Evolutionary conservation across 2,797 vertebrate species (phyloP).

Genomic region (Sternarchorhynchus goeldii): DNA sequence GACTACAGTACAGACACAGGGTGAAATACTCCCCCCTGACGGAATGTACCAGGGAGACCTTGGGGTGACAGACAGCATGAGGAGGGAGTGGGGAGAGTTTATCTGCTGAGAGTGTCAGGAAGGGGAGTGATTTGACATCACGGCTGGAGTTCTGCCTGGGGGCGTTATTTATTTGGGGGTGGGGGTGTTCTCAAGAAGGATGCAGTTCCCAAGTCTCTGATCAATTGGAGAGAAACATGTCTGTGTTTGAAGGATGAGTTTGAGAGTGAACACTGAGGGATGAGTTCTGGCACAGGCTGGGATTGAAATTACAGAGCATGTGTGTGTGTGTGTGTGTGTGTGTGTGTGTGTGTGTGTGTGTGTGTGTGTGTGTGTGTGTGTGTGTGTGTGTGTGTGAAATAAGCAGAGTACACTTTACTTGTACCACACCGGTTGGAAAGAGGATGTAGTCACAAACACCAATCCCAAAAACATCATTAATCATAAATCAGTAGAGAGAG

Average conservation of each 20-base stretch:
- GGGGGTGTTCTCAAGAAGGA: conserved; percentile 37
- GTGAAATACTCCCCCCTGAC: conserved; percentile 68
- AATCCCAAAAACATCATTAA: neutral
- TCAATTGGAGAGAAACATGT: conserved; percentile 48
- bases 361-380: neutral
- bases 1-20: conserved; percentile 64
- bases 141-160: conserved; percentile 53
- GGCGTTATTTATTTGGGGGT: conserved; percentile 42
- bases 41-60: conserved; percentile 65
- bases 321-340: conserved; percentile 29
- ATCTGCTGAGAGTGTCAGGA: conserved; percentile 56
- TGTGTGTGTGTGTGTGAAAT: conserved; percentile 11
- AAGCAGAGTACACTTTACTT: conserved; percentile 5
- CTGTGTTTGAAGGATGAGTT: conserved; percentile 43
- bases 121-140: conserved; percentile 58
- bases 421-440: neutral
- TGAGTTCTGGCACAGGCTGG: conserved; percentile 56
- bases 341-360: conserved; percentile 39
- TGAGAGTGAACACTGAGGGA: conserved; percentile 58
- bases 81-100: conserved; percentile 54
- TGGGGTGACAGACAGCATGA: conserved; percentile 69
- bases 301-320: conserved; percentile 65
- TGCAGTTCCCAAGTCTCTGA: conserved; percentile 15
- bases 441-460: neutral
- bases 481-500: conserved; percentile 37